Base-by-base conservation (phyloP, 2,113 vertebrate genomes). In the Pholis gunnellus region DNA sequence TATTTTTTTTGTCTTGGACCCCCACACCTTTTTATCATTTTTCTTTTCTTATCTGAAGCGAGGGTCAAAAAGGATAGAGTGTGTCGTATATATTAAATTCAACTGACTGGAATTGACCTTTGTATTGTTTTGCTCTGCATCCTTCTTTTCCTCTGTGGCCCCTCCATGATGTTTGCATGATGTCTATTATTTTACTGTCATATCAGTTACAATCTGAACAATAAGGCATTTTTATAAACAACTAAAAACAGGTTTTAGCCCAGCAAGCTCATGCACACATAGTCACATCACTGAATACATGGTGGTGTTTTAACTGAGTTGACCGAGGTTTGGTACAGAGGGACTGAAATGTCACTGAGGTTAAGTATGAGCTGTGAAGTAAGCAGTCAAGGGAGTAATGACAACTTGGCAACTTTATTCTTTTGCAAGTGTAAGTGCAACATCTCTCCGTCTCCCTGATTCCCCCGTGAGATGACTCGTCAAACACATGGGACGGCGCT, bases 61-160 rank as follows among this genome's bases (percentile, higher is more conserved):
- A 27, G 56, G n/a, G 56, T 57, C 3, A 5, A 57, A 14, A 14
- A 25, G 54, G 13, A 27, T 15, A 29, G 25, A 57, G 11, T 10
- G 25, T 59, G 3, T 25, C 2, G 13, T 59, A 59, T 34, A 9
- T 52, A 17, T 18, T 22, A 56, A 44, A 56, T 56, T 25, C 11
- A 56, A 25, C 10, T 25, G 54, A 56, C 8, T 44, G 2, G 29
- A 31, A 2, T 31, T 38, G 11, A 14, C 67, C 25, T 46, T 67
- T 81, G 75, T 78, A 72, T 72, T 78, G 29, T 81, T 56, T 14
- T 75, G 63, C 40, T 72, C 46, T 50, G 52, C 18, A 73, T 81
- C 52, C 38, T 60, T 56, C 29, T 75, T 79, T 61, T 40, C 7
- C 34, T 52, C 46, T 72, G 22, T 42, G 1, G 31, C 5, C 31